Evolutionary conservation across 37 sponge, comb jelly and placozoan genomes (phyloP), one percentile per base, ranked within the genome.

Genomic region (Spongia lamella): DNA sequence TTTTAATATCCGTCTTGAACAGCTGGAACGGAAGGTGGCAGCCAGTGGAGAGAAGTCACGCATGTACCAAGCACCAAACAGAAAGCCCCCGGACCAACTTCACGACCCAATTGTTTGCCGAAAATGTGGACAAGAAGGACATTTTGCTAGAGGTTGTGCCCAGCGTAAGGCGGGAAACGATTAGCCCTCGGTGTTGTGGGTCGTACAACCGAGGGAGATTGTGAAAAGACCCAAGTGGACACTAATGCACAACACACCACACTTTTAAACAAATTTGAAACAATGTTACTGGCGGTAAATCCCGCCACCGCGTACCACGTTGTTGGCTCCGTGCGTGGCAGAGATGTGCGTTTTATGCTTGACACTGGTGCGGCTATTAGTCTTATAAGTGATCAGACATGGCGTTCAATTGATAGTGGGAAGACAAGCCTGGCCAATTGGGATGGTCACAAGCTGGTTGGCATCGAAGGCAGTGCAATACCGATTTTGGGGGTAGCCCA

Each of bases 341-440:
- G 22, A 9, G 17, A 40, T 30, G 36, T 68, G 11, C 60, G 61
- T 19, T 59, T 77, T 7, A 32, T 84, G 61, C 34, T 71, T 24
- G 84, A 84, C 49, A 84, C 78, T 27, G 77, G 84, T 21, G 83
- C 83, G 17, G 78, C 84, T 1, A 72, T 84, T 11, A 84, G 63
- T 3, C 78, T 84, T 17, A n/a, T 84, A 33, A 51, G 54, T 32
- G 63, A 70, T 36, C 78, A 61, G 11, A 32, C 27, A 19, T 67
- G 68, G 68, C 14, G 32, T 31, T 24, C 26, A 14, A 33, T 67
- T 19, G 47, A 20, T 33, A 22, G 17, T 21, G 47, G 20, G 24
- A 32, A 33, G 32, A n/a, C 58, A 61, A 32, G 24, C 22, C 68
- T 83, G 69, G 38, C 39, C 20, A 76, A 67, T 29, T 83, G 70